Evolutionary conservation across 2,797 vertebrate genomes (phyloP).

Genomic region (Cheirogaleus major): DNA sequence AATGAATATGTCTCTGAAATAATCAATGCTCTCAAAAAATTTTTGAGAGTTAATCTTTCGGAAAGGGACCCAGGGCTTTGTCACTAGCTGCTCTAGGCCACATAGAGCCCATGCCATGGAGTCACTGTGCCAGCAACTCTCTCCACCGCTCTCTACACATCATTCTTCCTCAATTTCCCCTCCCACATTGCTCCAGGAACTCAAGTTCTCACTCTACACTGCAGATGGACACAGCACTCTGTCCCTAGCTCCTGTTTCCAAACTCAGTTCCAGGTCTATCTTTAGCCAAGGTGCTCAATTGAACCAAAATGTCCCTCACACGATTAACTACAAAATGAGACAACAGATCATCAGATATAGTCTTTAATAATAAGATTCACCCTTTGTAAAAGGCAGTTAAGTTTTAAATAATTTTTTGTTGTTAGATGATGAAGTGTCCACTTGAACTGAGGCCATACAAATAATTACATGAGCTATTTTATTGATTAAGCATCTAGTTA

Average conservation of each 20-base stretch:
- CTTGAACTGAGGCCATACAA: neutral
- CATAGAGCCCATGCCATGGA: fast-evolving
- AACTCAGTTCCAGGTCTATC: neutral
- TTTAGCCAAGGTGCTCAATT: neutral
- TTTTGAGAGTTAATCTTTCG: neutral
- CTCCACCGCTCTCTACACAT: neutral
- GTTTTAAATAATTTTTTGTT: neutral
- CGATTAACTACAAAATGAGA: neutral
- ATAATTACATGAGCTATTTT: neutral
- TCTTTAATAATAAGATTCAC: neutral
- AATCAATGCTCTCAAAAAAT: neutral
- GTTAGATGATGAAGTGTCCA: neutral
- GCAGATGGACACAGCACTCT: neutral
- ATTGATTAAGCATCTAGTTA: neutral
- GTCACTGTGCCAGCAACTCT: neutral
- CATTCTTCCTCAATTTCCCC: neutral
- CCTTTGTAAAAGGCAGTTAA: neutral
- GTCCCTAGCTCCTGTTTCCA: neutral
- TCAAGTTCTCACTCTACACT: neutral
- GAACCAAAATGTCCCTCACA: neutral
- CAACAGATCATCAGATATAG: neutral
- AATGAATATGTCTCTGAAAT: neutral
- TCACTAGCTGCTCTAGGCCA: neutral
- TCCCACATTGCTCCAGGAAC: neutral
- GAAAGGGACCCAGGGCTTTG: fast-evolving